phyloP scores from a whole-genome alignment of 92 coral and sea anemone species.

The Meandrina meandrites region DNA sequence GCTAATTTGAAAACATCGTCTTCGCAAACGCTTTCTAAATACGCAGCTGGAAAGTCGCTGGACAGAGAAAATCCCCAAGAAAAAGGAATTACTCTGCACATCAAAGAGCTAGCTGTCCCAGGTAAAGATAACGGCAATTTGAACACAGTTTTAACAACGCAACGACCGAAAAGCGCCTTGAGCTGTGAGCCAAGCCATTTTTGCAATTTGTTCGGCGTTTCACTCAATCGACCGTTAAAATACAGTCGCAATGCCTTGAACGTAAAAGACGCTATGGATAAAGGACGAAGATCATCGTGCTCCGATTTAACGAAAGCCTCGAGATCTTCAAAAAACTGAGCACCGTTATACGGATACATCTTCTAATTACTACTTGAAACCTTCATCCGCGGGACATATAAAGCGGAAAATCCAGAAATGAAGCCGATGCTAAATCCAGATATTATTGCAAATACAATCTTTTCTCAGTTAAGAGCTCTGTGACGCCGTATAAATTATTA shows the following conservation, averaged over 20 bases:
- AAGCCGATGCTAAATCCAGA: neutral
- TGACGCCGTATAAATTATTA: neutral
- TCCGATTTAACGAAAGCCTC: neutral
- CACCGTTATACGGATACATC: neutral
- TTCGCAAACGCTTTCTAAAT: neutral
- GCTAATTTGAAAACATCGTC: conserved; percentile 10
- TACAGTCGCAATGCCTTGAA: conserved; percentile 30
- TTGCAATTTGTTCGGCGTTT: conserved; percentile 34
- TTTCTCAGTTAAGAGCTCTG: neutral
- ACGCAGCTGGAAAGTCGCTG: neutral
- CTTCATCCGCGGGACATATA: neutral
- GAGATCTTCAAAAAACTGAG: conserved; percentile 1
- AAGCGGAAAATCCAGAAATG: neutral
- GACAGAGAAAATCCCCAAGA: neutral
- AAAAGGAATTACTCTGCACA: conserved; percentile 9
- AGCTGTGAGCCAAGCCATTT: neutral
- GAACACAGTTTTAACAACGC: neutral
- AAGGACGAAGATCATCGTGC: conserved; percentile 16
- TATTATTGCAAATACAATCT: neutral
- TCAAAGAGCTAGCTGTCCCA: conserved; percentile 17
- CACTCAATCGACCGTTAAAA: conserved; percentile 29
- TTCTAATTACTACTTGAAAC: neutral
- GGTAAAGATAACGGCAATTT: conserved; percentile 10
- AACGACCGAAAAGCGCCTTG: conserved; percentile 35
- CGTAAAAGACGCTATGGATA: neutral